A percentile compares a stretch with the other conserved stretches of the same genome.
phyloP scores from a whole-genome alignment of 2,113 vertebrate genomes.

The Anguilla japonica region DNA sequence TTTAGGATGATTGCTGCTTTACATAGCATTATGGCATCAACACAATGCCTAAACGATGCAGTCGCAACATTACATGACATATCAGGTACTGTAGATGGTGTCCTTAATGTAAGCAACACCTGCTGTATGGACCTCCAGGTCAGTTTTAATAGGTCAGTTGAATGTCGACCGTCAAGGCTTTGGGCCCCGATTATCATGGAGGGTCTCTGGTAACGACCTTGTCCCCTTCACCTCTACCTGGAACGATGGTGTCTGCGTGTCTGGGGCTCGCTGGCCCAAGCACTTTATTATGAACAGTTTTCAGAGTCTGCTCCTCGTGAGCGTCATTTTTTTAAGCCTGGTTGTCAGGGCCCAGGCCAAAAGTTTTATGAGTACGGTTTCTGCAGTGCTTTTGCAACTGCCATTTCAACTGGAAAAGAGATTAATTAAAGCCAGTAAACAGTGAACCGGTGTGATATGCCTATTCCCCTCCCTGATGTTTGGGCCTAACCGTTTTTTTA shows the following conservation, averaged over 20 bases:
- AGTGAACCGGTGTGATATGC: neutral
- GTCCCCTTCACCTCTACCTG: slow-evolving; percentile 17
- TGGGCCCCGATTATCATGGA: neutral
- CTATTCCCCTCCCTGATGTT: slow-evolving; percentile 3
- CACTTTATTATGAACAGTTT: slow-evolving; percentile 30
- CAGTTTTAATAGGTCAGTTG: neutral
- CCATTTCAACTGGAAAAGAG: slow-evolving; percentile 4
- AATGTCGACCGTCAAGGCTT: neutral
- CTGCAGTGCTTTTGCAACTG: slow-evolving; percentile 34
- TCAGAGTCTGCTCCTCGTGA: slow-evolving; percentile 24
- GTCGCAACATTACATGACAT: neutral
- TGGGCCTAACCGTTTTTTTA: neutral
- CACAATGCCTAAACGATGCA: neutral
- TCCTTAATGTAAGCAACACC: neutral
- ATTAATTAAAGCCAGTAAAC: slow-evolving; percentile 8
- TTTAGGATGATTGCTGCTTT: too few relatives aligned
- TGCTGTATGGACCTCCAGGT: neutral
- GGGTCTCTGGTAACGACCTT: neutral
- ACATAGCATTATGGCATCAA: too few relatives aligned
- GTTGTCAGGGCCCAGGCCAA: slow-evolving; percentile 27
- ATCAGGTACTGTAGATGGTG: neutral
- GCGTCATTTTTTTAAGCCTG: slow-evolving; percentile 34
- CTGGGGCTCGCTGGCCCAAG: neutral
- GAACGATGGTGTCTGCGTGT: slow-evolving; percentile 28
- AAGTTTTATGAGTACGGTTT: slow-evolving; percentile 36